Evolutionary conservation across 2,113 vertebrate species (phyloP).

Genomic region (Indri indri): DNA sequence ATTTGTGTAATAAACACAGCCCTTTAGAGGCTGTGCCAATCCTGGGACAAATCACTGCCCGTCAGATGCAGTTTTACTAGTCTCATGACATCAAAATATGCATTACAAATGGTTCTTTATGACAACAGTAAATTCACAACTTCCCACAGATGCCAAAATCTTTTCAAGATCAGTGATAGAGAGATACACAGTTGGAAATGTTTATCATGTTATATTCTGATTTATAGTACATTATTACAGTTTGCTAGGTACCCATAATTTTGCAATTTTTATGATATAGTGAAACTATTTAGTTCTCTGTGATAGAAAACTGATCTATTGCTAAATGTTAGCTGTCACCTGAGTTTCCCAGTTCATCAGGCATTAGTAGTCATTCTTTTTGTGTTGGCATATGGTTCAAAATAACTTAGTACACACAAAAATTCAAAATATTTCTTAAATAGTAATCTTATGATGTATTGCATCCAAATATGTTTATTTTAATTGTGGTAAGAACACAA

Average conservation of each 20-base stretch:
- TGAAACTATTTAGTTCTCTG: constrained; percentile 50
- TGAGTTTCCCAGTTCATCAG: not conserved
- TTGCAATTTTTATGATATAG: constrained; percentile 36
- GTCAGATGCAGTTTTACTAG: constrained; percentile 31
- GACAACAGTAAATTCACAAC: constrained; percentile 46
- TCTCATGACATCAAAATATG: constrained; percentile 49
- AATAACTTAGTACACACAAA: not conserved
- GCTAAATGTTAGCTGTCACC: not conserved
- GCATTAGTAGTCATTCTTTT: not conserved
- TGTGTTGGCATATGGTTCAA: not conserved
- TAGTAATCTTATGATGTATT: not conserved
- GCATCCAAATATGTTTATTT: not conserved
- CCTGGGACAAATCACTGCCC: not conserved
- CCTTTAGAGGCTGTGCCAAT: not conserved
- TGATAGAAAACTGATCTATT: constrained; percentile 45
- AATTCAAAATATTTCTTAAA: constrained; percentile 45
- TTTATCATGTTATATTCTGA: constrained; percentile 47
- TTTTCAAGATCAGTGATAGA: constrained; percentile 1
- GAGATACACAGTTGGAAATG: constrained; percentile 17
- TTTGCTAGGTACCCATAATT: constrained; percentile 56
- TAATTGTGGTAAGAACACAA: not conserved
- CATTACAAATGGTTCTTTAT: constrained; percentile 53
- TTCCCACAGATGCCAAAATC: constrained; percentile 28
- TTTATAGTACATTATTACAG: constrained; percentile 59
- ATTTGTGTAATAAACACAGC: not conserved